These are phyloP conservation scores for Pomatostomus ruficeps DNA, from an alignment of 2,113 vertebrate genomes.

Conservation along the genomic window DNA sequence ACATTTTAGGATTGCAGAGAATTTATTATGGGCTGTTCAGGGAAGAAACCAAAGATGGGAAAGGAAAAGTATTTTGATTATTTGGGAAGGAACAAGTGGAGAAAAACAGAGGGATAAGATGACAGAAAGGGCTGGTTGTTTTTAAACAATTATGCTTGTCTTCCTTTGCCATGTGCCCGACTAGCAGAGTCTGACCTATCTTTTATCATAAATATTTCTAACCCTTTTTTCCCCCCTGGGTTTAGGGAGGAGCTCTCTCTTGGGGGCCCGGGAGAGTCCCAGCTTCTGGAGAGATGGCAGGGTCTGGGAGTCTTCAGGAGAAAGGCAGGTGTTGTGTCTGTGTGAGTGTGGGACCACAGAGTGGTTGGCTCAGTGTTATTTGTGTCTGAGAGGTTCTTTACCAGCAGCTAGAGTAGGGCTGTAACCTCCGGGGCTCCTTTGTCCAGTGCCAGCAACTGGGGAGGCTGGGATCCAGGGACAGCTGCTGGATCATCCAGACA, in stretches of 20 bases:
- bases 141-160: background rate
- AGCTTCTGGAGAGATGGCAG: background rate
- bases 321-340: background rate
- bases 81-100: background rate
- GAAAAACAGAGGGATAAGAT: background rate
- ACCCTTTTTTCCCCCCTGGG: background rate
- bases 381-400: background rate
- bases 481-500: background rate
- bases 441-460: background rate
- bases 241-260: background rate
- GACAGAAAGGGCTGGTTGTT: background rate
- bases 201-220: background rate
- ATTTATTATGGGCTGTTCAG: background rate
- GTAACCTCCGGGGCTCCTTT: rapidly evolving
- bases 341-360: too few relatives aligned
- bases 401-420: background rate
- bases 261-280: background rate
- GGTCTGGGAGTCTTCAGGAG: background rate
- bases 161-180: background rate
- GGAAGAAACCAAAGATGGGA: background rate
- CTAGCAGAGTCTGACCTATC: background rate
- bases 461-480: background rate
- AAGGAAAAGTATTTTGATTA: background rate
- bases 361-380: background rate
- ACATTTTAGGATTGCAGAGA: background rate